Conservation (phyloP, 2,888 invertebrate species). For the Daptonema setosum region DNA sequence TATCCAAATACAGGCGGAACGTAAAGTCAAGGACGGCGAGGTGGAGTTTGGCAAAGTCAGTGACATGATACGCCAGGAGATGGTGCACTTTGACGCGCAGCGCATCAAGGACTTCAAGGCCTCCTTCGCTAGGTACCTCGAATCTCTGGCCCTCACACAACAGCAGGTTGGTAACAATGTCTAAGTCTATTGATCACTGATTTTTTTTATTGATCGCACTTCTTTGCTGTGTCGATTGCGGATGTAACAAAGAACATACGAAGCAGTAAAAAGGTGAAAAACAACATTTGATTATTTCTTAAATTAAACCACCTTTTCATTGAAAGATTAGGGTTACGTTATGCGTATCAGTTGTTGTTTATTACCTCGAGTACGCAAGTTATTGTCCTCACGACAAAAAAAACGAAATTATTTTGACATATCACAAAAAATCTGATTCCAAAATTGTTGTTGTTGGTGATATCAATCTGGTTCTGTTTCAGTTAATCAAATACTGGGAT, state of each 20-base stretch:
- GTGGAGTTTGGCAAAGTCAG: constrained; percentile 89
- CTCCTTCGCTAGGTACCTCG: constrained; percentile 69
- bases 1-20: too few species aligned
- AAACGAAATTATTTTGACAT: too few species aligned
- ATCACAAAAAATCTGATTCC: not conserved
- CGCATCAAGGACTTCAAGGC: constrained; percentile 70
- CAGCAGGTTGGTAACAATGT: constrained; percentile 51
- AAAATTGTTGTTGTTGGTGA: constrained; percentile 6
- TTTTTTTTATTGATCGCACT: not conserved
- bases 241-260: too few species aligned
- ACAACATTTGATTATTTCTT: too few species aligned
- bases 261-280: too few species aligned
- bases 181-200: not conserved
- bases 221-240: too few species aligned
- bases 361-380: too few species aligned
- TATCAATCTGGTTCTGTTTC: too few species aligned
- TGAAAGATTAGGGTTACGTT: too few species aligned
- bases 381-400: too few species aligned
- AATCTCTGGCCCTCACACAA: constrained; percentile 78
- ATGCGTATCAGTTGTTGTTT: too few species aligned
- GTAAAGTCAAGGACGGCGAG: constrained; percentile 83
- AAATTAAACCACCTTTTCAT: too few species aligned
- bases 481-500: constrained; percentile 84
- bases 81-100: constrained; percentile 69
- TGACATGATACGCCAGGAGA: constrained; percentile 72